phyloP scores from a whole-genome alignment of 1,140 invertebrate genomes.

The Cydia amplana region DNA sequence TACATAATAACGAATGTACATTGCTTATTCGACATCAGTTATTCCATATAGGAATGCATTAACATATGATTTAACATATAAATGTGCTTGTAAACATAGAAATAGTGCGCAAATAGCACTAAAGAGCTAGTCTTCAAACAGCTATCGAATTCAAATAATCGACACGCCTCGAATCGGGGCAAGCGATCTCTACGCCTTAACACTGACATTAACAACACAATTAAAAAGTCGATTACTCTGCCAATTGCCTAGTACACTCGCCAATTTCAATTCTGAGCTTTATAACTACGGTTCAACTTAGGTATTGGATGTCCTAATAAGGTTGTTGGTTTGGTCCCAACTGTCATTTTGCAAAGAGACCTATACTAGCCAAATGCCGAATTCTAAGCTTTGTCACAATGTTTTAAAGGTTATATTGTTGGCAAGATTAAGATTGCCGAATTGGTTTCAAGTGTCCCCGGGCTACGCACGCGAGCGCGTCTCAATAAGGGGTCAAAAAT shows the following conservation, averaged over 20 bases:
- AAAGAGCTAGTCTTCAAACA: constrained; percentile 34
- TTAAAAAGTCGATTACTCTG: constrained; percentile 66
- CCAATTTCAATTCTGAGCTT: constrained; percentile 5
- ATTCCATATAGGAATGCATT: too few species aligned
- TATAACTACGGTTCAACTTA: background rate
- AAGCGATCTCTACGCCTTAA: constrained; percentile 76
- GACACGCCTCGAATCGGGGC: constrained; percentile 67
- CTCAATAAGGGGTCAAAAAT: constrained; percentile 73
- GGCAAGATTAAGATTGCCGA: constrained; percentile 31
- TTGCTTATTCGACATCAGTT: too few species aligned
- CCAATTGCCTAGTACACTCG: background rate
- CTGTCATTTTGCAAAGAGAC: constrained; percentile 36
- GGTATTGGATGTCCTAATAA: background rate
- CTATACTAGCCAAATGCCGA: background rate
- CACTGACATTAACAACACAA: constrained; percentile 73
- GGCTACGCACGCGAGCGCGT: constrained; percentile 65
- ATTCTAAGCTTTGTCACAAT: constrained; percentile 41
- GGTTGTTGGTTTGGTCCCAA: background rate
- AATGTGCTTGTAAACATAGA: background rate
- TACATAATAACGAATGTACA: too few species aligned
- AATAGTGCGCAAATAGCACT: background rate
- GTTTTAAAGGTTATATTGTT: constrained; percentile 33
- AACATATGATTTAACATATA: background rate
- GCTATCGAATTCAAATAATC: constrained; percentile 61
- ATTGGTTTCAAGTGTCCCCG: constrained; percentile 44